A percentile compares a stretch with the other conserved stretches of the same genome.
These are phyloP conservation scores for Lordiphosa collinella DNA, from an alignment of 1,140 invertebrate species.

Conservation along the genomic window DNA sequence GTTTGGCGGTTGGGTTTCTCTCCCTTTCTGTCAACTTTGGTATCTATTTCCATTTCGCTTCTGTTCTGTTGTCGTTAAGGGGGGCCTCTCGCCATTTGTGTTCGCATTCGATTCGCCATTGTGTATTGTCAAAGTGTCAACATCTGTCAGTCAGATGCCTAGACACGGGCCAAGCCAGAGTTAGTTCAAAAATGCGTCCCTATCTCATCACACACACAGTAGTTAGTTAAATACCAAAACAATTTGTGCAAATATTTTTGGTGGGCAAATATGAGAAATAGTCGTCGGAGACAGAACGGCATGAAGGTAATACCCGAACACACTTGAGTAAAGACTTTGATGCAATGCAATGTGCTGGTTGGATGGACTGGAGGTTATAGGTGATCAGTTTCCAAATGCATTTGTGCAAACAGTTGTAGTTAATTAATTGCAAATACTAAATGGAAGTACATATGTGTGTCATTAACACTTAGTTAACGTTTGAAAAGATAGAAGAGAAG, in stretches of 20 bases:
- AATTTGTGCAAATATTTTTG: conserved; percentile 55
- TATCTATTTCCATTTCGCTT: conserved; percentile 21
- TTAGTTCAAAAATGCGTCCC: conserved; percentile 1
- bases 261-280: conserved; percentile 48
- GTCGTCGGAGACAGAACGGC: conserved; percentile 2
- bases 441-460: too few relatives aligned
- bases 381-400: neutral
- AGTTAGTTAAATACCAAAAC: conserved; percentile 54
- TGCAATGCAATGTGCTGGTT: conserved; percentile 1
- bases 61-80: conserved; percentile 12
- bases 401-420: conserved; percentile 19
- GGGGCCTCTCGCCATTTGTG: conserved; percentile 10
- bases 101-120: conserved; percentile 27
- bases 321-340: conserved; percentile 37
- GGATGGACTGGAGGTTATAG: conserved; percentile 17
- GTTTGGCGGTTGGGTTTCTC: conserved; percentile 27
- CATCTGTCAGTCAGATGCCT: conserved; percentile 19
- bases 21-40: conserved; percentile 12
- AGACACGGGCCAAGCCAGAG: conserved; percentile 6
- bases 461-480: too few relatives aligned
- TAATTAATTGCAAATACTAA: neutral
- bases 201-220: conserved; percentile 29
- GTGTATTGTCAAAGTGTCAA: conserved; percentile 20
- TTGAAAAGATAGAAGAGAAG: too few relatives aligned
- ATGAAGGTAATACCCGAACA: conserved; percentile 14